Evolutionary conservation across 2,113 vertebrate genomes (phyloP).

Genomic region (Herpetotheres cachinnans): DNA sequence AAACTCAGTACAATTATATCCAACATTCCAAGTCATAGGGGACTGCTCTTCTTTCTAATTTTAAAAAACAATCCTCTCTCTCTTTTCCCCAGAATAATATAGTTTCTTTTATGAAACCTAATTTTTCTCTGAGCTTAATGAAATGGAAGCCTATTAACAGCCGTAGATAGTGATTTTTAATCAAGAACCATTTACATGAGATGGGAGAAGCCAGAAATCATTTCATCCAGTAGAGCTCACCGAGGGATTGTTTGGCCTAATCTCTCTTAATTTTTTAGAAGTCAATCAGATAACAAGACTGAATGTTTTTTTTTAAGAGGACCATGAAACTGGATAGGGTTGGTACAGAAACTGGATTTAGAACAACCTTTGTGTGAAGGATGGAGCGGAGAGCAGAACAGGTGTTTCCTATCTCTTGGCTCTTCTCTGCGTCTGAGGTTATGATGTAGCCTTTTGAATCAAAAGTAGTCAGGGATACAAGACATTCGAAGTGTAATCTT

Average conservation of each 20-base stretch:
- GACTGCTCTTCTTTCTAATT: background rate
- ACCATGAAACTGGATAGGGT: background rate
- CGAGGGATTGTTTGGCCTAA: background rate
- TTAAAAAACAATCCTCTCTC: background rate
- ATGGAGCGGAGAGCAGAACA: background rate
- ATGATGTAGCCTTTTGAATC: background rate
- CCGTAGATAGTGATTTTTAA: background rate
- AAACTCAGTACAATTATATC: background rate
- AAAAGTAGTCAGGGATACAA: background rate
- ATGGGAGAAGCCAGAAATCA: background rate
- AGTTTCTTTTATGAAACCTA: background rate
- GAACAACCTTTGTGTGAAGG: background rate
- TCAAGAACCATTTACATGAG: background rate
- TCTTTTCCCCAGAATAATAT: background rate
- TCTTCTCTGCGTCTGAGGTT: background rate
- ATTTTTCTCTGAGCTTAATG: background rate
- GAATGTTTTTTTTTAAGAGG: background rate
- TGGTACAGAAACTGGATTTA: background rate
- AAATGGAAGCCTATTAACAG: background rate
- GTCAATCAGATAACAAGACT: background rate
- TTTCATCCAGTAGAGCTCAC: background rate
- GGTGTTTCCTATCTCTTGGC: background rate
- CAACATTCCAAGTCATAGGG: background rate
- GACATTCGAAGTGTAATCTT: background rate
- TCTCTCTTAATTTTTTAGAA: background rate